phyloP scores from a whole-genome alignment of 1,140 invertebrate genomes.

The Spodoptera litura region DNA sequence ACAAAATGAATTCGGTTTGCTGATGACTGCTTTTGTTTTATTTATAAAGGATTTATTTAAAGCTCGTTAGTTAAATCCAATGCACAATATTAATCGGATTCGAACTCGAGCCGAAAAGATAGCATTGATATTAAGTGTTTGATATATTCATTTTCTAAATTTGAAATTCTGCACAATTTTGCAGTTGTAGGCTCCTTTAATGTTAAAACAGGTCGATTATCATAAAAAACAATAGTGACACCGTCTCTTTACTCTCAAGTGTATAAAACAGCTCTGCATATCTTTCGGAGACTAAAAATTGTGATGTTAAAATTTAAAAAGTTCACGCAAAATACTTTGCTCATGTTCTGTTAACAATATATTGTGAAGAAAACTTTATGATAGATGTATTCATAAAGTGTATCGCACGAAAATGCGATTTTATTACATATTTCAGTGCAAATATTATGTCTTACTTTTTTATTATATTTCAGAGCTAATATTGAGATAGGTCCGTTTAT shows the following conservation, averaged over 20 bases:
- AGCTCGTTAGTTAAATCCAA: no score
- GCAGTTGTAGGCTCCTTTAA: no score
- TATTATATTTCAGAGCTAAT: slow-evolving; percentile 34
- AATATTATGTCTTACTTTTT: slow-evolving; percentile 27
- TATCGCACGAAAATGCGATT: background rate
- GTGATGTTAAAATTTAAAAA: background rate
- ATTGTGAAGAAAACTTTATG: slow-evolving; percentile 27
- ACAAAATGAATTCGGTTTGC: slow-evolving; percentile 38
- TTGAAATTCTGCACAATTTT: no score
- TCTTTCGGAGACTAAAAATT: no score
- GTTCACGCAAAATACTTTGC: slow-evolving; percentile 2
- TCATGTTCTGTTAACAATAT: slow-evolving; percentile 9
- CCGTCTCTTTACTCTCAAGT: no score
- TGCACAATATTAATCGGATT: no score
- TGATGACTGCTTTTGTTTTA: slow-evolving; percentile 21
- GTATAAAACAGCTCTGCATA: no score
- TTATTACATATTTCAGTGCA: slow-evolving; percentile 37
- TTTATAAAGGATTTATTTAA: background rate
- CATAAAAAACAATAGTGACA: background rate
- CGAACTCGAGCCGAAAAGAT: no score
- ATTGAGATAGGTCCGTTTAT: slow-evolving; percentile 17
- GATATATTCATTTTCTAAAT: no score
- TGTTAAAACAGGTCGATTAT: no score
- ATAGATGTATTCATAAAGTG: slow-evolving; percentile 34
- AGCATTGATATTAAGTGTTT: no score